Conservation (phyloP, 2,113 vertebrate species). For the Macroglossus sobrinus region DNA sequence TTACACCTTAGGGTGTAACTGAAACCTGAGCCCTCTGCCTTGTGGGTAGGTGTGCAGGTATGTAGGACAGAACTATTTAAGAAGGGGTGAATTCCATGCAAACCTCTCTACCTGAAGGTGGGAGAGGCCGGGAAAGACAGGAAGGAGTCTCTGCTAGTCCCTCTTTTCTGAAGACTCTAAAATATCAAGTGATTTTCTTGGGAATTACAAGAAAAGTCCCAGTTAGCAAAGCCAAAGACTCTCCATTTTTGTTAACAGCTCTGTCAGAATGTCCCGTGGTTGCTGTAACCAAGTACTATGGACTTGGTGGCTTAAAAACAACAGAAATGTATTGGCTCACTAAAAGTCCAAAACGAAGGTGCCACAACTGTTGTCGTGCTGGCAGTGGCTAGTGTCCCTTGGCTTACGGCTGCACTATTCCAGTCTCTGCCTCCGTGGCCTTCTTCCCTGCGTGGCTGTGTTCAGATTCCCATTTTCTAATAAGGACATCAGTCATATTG, state of each 20-base stretch:
- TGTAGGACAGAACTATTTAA: too few species aligned
- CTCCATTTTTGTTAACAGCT: neutral
- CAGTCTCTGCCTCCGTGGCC: neutral
- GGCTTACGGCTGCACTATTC: rapidly evolving
- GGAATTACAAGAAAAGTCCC: neutral
- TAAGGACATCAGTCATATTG: neutral
- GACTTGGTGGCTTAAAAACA: neutral
- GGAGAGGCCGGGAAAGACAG: neutral
- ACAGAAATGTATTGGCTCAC: neutral
- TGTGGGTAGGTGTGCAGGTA: rapidly evolving
- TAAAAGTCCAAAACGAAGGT: neutral
- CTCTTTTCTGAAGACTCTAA: neutral
- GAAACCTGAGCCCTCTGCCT: neutral
- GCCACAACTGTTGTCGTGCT: too few species aligned
- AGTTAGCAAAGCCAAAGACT: neutral
- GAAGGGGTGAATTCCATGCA: neutral
- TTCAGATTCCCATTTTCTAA: neutral
- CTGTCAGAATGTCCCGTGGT: neutral
- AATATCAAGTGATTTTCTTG: neutral
- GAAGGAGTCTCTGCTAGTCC: rapidly evolving
- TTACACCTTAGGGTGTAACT: neutral
- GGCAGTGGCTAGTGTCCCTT: neutral
- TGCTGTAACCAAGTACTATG: neutral
- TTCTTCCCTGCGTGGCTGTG: neutral
- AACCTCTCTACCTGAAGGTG: neutral